Conservation (phyloP, 1,140 invertebrate genomes). For the Drosophila pectinifera region DNA sequence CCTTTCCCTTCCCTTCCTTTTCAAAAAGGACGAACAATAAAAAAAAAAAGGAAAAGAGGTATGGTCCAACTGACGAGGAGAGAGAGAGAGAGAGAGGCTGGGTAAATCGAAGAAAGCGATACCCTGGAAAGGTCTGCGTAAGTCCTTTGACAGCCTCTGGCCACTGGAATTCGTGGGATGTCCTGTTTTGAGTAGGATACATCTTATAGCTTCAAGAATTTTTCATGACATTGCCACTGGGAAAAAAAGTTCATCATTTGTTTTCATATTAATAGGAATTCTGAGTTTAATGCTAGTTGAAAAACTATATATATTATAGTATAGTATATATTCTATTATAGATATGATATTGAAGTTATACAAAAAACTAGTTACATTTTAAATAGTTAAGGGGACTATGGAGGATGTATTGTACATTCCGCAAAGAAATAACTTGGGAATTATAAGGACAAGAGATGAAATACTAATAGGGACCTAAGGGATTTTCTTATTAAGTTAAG, state of each 20-base stretch:
- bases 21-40: conserved; percentile 33
- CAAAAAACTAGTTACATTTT: too few species aligned
- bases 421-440: not conserved
- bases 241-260: not conserved
- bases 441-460: not conserved
- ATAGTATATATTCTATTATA: too few species aligned
- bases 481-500: not conserved
- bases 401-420: too few species aligned
- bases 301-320: too few species aligned
- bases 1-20: conserved; percentile 10
- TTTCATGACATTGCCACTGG: not conserved
- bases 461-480: too few species aligned
- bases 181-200: conserved; percentile 31
- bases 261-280: not conserved
- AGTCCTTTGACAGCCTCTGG: conserved; percentile 32
- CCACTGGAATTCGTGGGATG: conserved; percentile 19
- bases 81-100: not conserved
- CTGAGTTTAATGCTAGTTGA: fast-evolving
- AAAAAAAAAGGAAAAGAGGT: conserved; percentile 28
- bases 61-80: conserved; percentile 15
- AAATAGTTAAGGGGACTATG: too few species aligned
- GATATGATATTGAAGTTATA: too few species aligned
- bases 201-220: not conserved
- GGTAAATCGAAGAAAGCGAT: conserved; percentile 42
- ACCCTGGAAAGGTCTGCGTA: conserved; percentile 25